Evolutionary conservation across 2,113 vertebrate genomes (phyloP).

Genomic region (Hemiprocne comata): DNA sequence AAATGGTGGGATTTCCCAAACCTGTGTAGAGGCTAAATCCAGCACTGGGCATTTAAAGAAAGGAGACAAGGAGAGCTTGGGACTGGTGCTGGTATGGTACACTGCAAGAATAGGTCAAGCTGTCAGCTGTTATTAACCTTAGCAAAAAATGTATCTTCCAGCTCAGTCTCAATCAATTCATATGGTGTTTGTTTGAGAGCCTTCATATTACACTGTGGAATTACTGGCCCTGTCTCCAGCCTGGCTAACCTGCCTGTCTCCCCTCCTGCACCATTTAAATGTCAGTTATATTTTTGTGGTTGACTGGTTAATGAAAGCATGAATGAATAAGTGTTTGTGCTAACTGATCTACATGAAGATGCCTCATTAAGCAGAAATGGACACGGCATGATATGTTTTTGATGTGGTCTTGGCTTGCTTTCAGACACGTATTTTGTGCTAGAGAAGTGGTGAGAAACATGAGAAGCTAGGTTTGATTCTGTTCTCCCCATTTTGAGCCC

Average conservation of each 20-base stretch:
- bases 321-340: slow-evolving; percentile 24
- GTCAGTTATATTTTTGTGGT: slow-evolving; percentile 25
- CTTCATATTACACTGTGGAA: slow-evolving; percentile 8
- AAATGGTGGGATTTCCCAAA: neutral
- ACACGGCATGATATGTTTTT: slow-evolving; percentile 20
- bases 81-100: neutral
- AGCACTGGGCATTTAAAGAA: neutral
- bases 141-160: slow-evolving; percentile 4
- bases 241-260: slow-evolving; percentile 19
- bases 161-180: slow-evolving; percentile 52
- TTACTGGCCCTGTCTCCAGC: neutral
- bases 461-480: neutral
- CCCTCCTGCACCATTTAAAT: slow-evolving; percentile 32
- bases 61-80: neutral
- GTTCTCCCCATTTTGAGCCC: neutral
- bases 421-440: neutral
- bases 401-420: slow-evolving; percentile 1
- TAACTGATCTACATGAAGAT: slow-evolving; percentile 31
- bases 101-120: slow-evolving; percentile 23
- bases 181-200: neutral
- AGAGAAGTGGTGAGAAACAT: neutral
- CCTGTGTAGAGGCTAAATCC: neutral
- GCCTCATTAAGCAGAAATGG: slow-evolving; percentile 7
- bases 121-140: slow-evolving; percentile 38
- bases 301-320: slow-evolving; percentile 16